A percentile compares a stretch with the other conserved stretches of the same genome.
phyloP scores from a whole-genome alignment of 1,140 invertebrate species.

The Drosophila hydei region DNA sequence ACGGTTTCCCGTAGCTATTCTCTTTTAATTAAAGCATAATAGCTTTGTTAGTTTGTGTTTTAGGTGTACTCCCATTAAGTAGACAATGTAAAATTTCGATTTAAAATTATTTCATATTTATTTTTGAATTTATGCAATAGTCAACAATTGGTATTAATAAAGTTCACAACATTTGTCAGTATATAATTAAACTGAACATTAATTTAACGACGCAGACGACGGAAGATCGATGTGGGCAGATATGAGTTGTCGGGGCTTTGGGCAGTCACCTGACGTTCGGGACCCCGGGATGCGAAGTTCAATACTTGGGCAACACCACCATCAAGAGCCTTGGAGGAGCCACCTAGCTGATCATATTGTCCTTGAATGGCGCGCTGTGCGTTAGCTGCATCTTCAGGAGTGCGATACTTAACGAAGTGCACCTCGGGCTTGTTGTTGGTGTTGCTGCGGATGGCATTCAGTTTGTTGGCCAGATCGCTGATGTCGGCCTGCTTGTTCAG shows the following conservation, averaged over 20 bases:
- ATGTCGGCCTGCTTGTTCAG: conserved; percentile 75
- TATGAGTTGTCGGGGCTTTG: conserved; percentile 67
- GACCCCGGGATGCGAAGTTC: no score
- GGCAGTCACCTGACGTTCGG: conserved; percentile 48
- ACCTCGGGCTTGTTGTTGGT: conserved; percentile 72
- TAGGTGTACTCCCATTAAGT: no score
- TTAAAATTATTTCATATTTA: conserved; percentile 55
- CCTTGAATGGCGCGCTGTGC: conserved; percentile 71
- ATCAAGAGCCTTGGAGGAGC: conserved; percentile 51
- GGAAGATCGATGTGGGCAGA: conserved; percentile 74
- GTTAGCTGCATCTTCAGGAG: conserved; percentile 71
- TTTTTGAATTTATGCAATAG: conserved; percentile 64
- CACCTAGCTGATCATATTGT: conserved; percentile 75
- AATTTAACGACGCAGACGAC: conserved; percentile 64
- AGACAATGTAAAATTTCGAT: no score
- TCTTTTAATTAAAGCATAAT: no score
- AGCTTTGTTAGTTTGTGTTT: no score
- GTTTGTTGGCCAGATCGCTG: conserved; percentile 63
- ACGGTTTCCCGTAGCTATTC: no score
- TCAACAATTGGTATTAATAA: conserved; percentile 67
- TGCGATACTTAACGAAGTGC: conserved; percentile 81
- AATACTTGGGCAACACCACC: conserved; percentile 75
- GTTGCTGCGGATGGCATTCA: conserved; percentile 61
- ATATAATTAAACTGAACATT: conserved; percentile 26
- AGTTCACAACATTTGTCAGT: conserved; percentile 29